Evolutionary conservation across 2,797 vertebrate species (phyloP).

Genomic region (Anolis apletophallus): DNA sequence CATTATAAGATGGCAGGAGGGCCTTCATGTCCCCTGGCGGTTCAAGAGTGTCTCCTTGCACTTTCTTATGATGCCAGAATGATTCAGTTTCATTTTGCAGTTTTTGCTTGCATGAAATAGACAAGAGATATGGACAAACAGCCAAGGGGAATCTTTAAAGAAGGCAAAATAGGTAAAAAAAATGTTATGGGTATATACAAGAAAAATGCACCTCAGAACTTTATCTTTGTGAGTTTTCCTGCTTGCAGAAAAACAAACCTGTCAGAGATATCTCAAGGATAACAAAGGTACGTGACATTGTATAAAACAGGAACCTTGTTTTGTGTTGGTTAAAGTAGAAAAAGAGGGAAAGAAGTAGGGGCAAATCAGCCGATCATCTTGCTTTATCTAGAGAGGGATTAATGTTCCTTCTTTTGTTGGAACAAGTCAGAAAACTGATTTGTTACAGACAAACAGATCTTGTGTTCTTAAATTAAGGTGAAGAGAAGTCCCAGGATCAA

Average conservation of each 20-base stretch:
- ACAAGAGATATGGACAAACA: conserved; percentile 73
- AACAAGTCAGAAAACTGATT: not conserved
- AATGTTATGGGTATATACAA: conserved; percentile 30
- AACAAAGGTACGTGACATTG: not conserved
- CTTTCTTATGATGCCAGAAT: conserved; percentile 77
- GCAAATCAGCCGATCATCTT: not conserved
- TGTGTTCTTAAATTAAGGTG: not conserved
- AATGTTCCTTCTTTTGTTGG: not conserved
- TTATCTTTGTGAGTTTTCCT: not conserved
- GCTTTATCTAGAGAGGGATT: not conserved
- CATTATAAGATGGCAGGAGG: conserved; percentile 63
- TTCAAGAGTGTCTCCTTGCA: conserved; percentile 70
- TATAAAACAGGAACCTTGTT: not conserved
- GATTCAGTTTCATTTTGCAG: conserved; percentile 77
- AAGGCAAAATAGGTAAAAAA: conserved; percentile 54
- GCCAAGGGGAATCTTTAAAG: conserved; percentile 65
- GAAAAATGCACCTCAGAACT: conserved; percentile 20
- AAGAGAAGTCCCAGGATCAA: too few relatives aligned
- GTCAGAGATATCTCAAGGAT: not conserved
- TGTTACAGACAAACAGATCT: not conserved
- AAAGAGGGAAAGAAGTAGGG: not conserved
- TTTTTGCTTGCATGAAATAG: conserved; percentile 73
- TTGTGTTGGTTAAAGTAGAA: not conserved
- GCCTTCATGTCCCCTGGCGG: conserved; percentile 76
- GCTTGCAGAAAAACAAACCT: not conserved